Conservation (phyloP, 2,888 invertebrate genomes). For the Andrena marginata region DNA sequence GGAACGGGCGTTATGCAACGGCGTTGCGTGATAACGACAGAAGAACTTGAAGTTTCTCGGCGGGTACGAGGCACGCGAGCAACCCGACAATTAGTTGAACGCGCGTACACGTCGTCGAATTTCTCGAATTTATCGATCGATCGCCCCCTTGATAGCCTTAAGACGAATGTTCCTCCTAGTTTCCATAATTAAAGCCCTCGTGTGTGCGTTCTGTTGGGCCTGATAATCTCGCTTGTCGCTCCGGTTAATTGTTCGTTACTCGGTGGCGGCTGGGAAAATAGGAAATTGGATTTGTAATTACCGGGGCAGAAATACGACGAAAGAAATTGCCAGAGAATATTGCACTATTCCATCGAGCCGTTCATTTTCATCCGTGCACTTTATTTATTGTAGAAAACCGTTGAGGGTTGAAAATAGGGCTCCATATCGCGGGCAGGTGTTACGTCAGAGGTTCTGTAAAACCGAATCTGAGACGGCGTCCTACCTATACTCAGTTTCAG, state of each 20-base stretch:
- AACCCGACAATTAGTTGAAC: constrained; percentile 47
- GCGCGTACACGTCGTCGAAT: constrained; percentile 56
- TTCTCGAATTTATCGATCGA: constrained; percentile 62
- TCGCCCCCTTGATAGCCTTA: constrained; percentile 48
- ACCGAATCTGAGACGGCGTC: constrained; percentile 34
- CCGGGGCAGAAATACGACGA: neutral
- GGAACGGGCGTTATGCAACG: constrained; percentile 50
- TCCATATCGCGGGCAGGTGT: constrained; percentile 12
- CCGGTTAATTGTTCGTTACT: constrained; percentile 22
- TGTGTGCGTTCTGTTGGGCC: constrained; percentile 8
- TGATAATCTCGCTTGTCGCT: constrained; percentile 12
- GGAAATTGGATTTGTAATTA: constrained; percentile 8
- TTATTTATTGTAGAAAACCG: neutral
- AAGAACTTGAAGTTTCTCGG: constrained; percentile 45
- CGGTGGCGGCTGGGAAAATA: neutral
- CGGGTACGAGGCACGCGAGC: constrained; percentile 50
- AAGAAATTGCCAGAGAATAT: neutral
- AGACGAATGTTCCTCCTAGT: constrained; percentile 50
- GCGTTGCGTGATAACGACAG: constrained; percentile 58
- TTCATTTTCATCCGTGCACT: too few relatives aligned
- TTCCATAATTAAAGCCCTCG: constrained; percentile 50
- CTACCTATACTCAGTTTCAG: constrained; percentile 43
- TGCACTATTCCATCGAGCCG: neutral
- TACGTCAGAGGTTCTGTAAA: constrained; percentile 38
- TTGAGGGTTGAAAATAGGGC: constrained; percentile 11